Evolutionary conservation across 2,113 vertebrate species (phyloP), one percentile per base, ranked within the genome.

Genomic region (Alethe castanea): DNA sequence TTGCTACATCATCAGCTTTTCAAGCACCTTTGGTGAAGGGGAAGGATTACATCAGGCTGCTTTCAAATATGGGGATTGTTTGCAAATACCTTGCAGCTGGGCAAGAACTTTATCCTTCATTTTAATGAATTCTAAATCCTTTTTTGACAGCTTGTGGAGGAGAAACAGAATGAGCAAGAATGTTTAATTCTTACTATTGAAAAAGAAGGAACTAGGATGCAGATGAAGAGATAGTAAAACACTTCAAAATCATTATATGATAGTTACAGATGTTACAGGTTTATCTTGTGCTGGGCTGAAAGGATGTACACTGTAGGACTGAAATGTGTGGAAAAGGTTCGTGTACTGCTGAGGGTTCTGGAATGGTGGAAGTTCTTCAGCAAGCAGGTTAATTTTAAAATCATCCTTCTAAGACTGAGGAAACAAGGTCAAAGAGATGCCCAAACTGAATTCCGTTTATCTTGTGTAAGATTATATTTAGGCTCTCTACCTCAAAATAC

Each of bases 301-400:
- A 50, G 44, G 44, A 57, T 15, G 3, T 0, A 38, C 8, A 16
- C 1, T 2, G 4, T 0, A 6, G 54, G 52, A 69, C 24, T 33
- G 17, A 31, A 61, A 40, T 1, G 45, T 8, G 44, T 83, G 35
- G 35, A 35, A 85, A 35, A 78, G 47, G 26, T 38, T 73, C 7
- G 8, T 16, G 31, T 35, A 23, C 20, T 78, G 33, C 38, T 15
- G 16, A 92, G 24, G 19, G 13, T 23, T 52, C n/a, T 6, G 15
- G 14, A 92, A 38, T 56, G 40, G 38, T 82, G n/a, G 11, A 31
- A 66, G 16, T 33, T 76, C 53, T 56, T 85, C 66, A 88, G 29
- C 65, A 85, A 85, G 19, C 11, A 33, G 19, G 24, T 42, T 78
- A 26, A 53, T 40, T 90, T 31, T 8, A 64, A 64, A 48, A 11